Evolutionary conservation across 2,797 vertebrate species (phyloP), one percentile per base, ranked within the genome.

Genomic region (Urophycis tenuis): DNA sequence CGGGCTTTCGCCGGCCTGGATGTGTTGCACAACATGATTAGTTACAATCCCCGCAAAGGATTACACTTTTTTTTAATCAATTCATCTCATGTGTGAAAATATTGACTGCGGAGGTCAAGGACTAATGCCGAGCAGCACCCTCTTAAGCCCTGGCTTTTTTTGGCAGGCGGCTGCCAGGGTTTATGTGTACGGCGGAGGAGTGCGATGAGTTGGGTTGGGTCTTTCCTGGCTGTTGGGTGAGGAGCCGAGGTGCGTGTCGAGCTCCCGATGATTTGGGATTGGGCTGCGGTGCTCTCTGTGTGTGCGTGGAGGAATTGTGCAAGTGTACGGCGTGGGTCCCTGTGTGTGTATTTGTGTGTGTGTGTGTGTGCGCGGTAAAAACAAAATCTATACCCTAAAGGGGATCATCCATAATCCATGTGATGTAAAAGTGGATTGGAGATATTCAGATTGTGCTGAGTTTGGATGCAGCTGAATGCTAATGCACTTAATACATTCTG

Each of bases 11-110:
- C 39, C 11, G 29, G 74, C n/a, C n/a, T 41, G 78, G 9, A 80
- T 31, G 32, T 73, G 74, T 71, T 25, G 35, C n/a, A 70, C 34
- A 39, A 32, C n/a, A 70, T 29, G 80, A 83, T 84, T 83, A 83
- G 69, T 4, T 45, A 45, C 39, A 71, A n/a, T n/a, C 6, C 72
- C 45, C 33, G 80, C 11, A 82, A 30, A 81, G 74, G 49, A 60
- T 25, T 76, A 78, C 77, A 78, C 19, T 34, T n/a, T 34, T 25
- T 34, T n/a, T 34, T 25, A 19, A 49, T 31, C 49, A 74, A 60
- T 60, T 60, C 67, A 31, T 70, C 45, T 75, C 78, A 7, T 25
- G 72, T 83, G 60, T 67, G 64, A 22, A 76, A 34, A 76, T 15
- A 36, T 32, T 11, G 41, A 41, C 73, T 35, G 22, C 49, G 67